A percentile compares a stretch with the other conserved stretches of the same genome.
Conservation (phyloP, 2,113 vertebrate genomes). For the Catharus bicknelli region DNA sequence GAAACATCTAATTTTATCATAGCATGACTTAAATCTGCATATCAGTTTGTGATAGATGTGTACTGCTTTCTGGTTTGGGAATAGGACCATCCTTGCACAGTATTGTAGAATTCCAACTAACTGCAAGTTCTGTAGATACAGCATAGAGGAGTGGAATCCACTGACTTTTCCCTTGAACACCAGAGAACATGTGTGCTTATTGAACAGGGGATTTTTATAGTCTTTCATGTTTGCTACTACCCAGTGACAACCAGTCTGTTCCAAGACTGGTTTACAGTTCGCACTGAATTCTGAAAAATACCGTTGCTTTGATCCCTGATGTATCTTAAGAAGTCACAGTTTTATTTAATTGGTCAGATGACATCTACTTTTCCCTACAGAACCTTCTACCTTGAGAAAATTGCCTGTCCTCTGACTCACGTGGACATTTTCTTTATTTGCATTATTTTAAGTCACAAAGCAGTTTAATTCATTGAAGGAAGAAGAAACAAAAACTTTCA, state of each 20-base stretch:
- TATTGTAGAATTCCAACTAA: not conserved
- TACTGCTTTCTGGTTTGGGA: not conserved
- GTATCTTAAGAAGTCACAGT: not conserved
- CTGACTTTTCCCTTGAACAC: not conserved
- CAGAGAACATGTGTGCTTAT: not conserved
- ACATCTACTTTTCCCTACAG: not conserved
- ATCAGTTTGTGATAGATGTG: not conserved
- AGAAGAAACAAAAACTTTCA: not conserved
- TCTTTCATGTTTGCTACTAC: not conserved
- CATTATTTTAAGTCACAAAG: not conserved
- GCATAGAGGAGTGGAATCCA: not conserved
- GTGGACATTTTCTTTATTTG: not conserved
- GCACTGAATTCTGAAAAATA: not conserved
- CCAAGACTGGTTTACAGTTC: not conserved
- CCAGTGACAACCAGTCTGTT: not conserved
- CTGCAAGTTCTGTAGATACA: not conserved
- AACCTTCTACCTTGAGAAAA: not conserved
- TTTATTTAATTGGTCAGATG: not conserved
- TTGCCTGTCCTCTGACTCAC: not conserved
- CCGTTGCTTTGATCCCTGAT: not conserved
- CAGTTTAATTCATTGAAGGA: not conserved
- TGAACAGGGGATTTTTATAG: not conserved
- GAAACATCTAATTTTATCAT: not conserved
- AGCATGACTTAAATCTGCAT: not conserved
- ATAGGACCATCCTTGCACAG: not conserved